Evolutionary conservation across 2,888 invertebrate species (phyloP).

Genomic region (Plebejus melissa): DNA sequence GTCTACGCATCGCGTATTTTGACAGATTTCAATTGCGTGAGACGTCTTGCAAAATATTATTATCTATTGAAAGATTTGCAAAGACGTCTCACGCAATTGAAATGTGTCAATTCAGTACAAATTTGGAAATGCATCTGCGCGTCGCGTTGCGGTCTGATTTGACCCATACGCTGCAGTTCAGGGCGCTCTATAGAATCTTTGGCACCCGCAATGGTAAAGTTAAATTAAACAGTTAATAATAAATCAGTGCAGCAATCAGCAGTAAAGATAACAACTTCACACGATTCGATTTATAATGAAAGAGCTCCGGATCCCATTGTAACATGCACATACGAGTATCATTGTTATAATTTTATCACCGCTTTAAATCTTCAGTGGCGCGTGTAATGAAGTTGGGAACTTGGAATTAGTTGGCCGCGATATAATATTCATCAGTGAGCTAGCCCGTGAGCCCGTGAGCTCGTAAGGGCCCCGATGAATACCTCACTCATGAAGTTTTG

Average conservation of each 20-base stretch:
- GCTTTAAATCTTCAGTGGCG: conserved; percentile 63
- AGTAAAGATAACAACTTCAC: conserved; percentile 12
- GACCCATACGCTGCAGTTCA: not conserved
- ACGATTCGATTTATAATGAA: conserved; percentile 12
- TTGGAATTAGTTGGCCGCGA: conserved; percentile 56
- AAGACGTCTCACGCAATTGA: too few relatives aligned
- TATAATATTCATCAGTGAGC: conserved; percentile 29
- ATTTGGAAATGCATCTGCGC: too few relatives aligned
- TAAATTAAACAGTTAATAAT: not conserved
- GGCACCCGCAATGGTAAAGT: not conserved
- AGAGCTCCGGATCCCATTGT: not conserved
- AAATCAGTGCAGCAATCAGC: conserved; percentile 10
- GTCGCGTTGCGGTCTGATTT: too few relatives aligned
- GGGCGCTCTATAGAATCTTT: not conserved
- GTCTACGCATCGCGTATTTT: too few relatives aligned
- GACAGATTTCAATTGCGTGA: too few relatives aligned
- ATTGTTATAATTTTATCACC: conserved; percentile 42
- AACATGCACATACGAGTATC: conserved; percentile 26
- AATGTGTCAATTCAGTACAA: too few relatives aligned
- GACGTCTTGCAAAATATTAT: too few relatives aligned
- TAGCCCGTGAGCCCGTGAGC: conserved; percentile 23
- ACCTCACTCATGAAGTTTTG: conserved; percentile 17
- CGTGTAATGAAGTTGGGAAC: conserved; percentile 70
- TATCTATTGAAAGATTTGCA: too few relatives aligned
- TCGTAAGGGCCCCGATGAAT: conserved; percentile 18